These are phyloP conservation scores for Neoaliturus tenellus DNA, from an alignment of 2,888 invertebrate species.

Conservation along the genomic window DNA sequence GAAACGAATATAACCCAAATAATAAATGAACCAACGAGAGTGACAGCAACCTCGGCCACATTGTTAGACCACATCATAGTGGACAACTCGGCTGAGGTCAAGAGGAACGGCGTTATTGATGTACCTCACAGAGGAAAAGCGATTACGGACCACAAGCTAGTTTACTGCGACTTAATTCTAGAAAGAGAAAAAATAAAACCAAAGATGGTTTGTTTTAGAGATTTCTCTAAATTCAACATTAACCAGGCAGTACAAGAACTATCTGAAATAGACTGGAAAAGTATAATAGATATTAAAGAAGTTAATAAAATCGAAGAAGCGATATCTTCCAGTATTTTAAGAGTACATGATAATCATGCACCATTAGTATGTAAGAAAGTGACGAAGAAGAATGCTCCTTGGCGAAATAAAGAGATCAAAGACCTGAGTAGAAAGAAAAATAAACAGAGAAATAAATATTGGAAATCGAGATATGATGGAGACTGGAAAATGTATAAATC, in stretches of 20 bases:
- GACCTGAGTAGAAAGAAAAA: too few species aligned
- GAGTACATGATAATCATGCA: neutral
- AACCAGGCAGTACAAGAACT: too few species aligned
- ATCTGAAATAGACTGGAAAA: neutral
- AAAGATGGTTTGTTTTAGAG: neutral
- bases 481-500: neutral
- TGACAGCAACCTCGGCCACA: too few species aligned
- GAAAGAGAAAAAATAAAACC: neutral
- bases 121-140: neutral
- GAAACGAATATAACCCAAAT: neutral
- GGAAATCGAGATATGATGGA: neutral
- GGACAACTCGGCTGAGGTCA: too few species aligned
- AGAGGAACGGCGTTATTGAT: neutral
- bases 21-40: too few species aligned
- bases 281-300: neutral
- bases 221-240: too few species aligned
- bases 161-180: too few species aligned
- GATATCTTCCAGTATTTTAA: neutral
- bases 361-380: neutral
- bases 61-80: slow-evolving; percentile 6
- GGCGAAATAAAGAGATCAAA: too few species aligned
- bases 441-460: slow-evolving; percentile 18
- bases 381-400: neutral
- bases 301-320: neutral
- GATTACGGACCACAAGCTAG: too few species aligned